Conservation (phyloP, 2,797 vertebrate genomes). For the Propithecus perrieri region DNA sequence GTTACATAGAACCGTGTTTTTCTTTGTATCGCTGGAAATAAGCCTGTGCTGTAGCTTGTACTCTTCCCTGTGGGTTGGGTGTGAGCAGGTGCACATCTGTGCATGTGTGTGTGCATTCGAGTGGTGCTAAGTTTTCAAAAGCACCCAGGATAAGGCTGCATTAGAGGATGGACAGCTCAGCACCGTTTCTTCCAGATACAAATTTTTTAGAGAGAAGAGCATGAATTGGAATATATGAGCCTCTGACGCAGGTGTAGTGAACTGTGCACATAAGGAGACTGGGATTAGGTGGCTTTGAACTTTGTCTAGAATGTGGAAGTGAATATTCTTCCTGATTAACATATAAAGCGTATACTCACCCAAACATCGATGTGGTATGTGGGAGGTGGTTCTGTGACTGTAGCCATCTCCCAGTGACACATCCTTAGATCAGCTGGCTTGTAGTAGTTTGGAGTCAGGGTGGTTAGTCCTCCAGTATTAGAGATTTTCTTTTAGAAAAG, state of each 20-base stretch:
- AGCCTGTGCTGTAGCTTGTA: not conserved
- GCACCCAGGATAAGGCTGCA: not conserved
- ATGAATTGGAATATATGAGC: not conserved
- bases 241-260: not conserved
- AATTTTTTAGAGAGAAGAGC: not conserved
- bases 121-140: not conserved
- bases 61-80: not conserved
- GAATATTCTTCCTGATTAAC: not conserved
- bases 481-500: not conserved
- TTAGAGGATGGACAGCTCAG: not conserved
- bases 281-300: not conserved
- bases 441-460: not conserved
- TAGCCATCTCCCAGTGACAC: accelerated
- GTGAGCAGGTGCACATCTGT: not conserved
- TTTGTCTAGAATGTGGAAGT: not conserved
- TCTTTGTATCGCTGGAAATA: not conserved
- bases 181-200: not conserved
- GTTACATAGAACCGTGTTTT: not conserved
- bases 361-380: accelerated
- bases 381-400: too few species aligned
- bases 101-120: not conserved
- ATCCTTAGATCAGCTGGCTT: too few species aligned
- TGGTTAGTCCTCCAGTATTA: not conserved
- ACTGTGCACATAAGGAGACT: accelerated
- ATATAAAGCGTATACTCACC: accelerated